phyloP scores from a whole-genome alignment of 2,888 invertebrate species.

The Willowsia nigromaculata region DNA sequence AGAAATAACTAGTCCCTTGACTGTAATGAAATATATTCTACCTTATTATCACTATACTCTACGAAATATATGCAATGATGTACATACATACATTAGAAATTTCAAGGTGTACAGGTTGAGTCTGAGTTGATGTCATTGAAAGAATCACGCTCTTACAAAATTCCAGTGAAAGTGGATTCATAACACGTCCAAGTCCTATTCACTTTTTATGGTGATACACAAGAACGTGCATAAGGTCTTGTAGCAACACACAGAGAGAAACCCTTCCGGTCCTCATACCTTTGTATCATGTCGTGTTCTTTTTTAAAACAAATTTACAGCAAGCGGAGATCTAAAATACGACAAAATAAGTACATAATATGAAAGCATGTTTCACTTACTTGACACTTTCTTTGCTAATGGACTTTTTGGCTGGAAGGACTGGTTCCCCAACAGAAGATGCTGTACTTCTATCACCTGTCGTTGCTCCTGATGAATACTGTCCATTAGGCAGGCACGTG shows the following conservation, averaged over 20 bases:
- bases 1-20: neutral
- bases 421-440: slow-evolving; percentile 65
- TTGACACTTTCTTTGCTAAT: slow-evolving; percentile 76
- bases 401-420: slow-evolving; percentile 74
- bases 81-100: neutral
- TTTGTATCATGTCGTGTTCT: neutral
- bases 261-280: neutral
- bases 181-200: neutral
- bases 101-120: no score
- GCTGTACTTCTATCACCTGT: slow-evolving; percentile 65
- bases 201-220: neutral
- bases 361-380: slow-evolving; percentile 64
- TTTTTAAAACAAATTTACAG: neutral
- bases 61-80: neutral
- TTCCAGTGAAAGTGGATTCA: slow-evolving; percentile 3
- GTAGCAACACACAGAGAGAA: neutral
- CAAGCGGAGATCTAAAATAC: neutral
- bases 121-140: neutral
- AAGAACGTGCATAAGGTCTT: no score
- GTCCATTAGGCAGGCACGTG: slow-evolving; percentile 76
- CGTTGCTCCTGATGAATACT: slow-evolving; percentile 70
- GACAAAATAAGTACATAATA: neutral
- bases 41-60: neutral
- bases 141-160: neutral
- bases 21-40: neutral